Evolutionary conservation across 1,140 invertebrate species (phyloP).

Genomic region (Listronotus bonariensis): DNA sequence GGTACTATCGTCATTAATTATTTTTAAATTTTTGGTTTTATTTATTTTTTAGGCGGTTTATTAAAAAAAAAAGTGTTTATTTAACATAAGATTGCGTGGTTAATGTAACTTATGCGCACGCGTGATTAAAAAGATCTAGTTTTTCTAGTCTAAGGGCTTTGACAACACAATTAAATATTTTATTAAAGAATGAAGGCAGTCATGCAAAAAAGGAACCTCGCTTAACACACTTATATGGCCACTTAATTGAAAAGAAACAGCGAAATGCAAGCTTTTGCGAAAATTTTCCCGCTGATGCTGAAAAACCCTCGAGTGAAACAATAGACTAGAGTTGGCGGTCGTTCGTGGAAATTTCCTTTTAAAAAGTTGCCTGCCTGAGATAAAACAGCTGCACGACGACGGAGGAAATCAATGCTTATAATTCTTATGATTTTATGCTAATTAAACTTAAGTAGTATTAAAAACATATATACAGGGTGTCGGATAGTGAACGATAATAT

Average conservation of each 20-base stretch:
- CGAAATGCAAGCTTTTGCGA: slow-evolving; percentile 35
- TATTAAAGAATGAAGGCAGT: not conserved
- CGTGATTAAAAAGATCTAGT: no score
- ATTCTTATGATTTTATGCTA: not conserved
- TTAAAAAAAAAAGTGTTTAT: no score
- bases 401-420: slow-evolving; percentile 26
- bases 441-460: no score
- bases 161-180: slow-evolving; percentile 27
- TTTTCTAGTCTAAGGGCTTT: not conserved
- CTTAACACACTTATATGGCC: slow-evolving; percentile 32
- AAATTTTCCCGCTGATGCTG: slow-evolving; percentile 35
- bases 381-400: slow-evolving; percentile 22
- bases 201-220: slow-evolving; percentile 17
- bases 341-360: slow-evolving; percentile 25
- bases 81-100: no score
- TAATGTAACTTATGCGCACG: no score
- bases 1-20: no score
- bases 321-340: slow-evolving; percentile 22
- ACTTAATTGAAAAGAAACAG: slow-evolving; percentile 35
- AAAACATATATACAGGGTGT: no score
- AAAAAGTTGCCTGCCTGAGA: slow-evolving; percentile 20
- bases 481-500: no score
- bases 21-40: no score
- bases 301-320: slow-evolving; percentile 34
- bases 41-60: no score